phyloP scores from a whole-genome alignment of 2,113 vertebrate genomes.

The Apteryx owenii region DNA sequence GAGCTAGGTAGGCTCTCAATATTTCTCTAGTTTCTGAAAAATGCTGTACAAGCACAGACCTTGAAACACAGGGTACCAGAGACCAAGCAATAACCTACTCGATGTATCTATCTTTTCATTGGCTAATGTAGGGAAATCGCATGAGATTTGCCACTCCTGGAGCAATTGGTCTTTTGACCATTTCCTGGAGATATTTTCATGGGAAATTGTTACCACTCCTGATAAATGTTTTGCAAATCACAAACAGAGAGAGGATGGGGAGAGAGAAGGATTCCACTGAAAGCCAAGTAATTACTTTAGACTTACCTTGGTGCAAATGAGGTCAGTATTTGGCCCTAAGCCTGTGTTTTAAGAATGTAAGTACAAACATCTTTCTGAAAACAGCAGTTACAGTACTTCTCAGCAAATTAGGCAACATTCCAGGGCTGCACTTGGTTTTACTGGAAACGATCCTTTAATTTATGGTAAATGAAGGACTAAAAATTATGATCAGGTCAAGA shows the following conservation, averaged over 20 bases:
- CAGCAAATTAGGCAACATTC: slow-evolving; percentile 58
- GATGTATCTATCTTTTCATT: neutral
- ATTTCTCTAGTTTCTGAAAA: neutral
- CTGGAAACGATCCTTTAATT: slow-evolving; percentile 63
- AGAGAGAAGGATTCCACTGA: neutral
- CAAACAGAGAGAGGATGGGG: neutral
- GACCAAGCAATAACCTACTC: neutral
- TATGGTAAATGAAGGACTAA: slow-evolving; percentile 35
- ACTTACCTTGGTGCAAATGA: neutral
- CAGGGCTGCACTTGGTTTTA: slow-evolving; percentile 34
- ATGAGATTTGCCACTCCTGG: neutral
- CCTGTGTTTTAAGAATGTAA: neutral
- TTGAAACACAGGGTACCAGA: neutral
- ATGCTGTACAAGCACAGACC: neutral
- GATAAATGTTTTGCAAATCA: neutral
- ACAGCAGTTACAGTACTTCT: slow-evolving; percentile 33
- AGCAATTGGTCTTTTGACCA: neutral
- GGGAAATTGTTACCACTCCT: neutral
- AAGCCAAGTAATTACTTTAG: neutral
- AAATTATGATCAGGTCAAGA: slow-evolving; percentile 47
- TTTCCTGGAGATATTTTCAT: neutral
- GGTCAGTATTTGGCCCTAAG: neutral
- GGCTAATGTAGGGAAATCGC: neutral
- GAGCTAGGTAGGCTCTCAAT: neutral
- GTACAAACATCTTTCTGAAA: slow-evolving; percentile 34